phyloP scores from a whole-genome alignment of 2,797 vertebrate species.

The Scolopax bukidnonensis region DNA sequence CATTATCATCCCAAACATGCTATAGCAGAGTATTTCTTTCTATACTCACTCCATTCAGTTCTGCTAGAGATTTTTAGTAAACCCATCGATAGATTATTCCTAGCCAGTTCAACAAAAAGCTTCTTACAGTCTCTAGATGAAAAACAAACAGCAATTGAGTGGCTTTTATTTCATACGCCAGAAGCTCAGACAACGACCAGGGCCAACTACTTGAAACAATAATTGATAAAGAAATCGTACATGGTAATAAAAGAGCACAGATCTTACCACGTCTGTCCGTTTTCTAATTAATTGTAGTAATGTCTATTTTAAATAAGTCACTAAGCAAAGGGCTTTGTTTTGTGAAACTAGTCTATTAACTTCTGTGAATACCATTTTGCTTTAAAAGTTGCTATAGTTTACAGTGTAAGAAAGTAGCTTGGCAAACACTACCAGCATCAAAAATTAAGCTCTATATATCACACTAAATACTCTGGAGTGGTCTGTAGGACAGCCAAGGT shows the following conservation, averaged over 20 bases:
- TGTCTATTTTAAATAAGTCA: neutral
- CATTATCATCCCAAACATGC: neutral
- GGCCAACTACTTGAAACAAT: neutral
- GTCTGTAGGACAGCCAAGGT: neutral
- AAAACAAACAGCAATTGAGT: neutral
- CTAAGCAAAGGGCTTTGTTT: neutral
- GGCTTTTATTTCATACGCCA: neutral
- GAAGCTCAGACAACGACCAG: neutral
- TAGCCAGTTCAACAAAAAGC: neutral
- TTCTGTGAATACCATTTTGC: neutral
- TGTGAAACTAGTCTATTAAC: neutral
- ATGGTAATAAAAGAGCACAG: neutral
- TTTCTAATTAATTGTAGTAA: neutral
- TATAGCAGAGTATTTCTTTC: neutral
- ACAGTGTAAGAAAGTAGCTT: neutral
- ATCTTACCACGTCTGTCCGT: neutral
- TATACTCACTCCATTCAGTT: neutral
- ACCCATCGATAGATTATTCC: neutral
- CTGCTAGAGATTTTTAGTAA: neutral
- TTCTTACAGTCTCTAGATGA: neutral
- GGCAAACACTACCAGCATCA: accelerated
- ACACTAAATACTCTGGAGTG: neutral
- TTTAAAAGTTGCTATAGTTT: neutral
- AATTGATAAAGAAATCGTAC: neutral
- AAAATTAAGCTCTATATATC: neutral